phyloP scores from a whole-genome alignment of 2,113 vertebrate genomes.

The Gobiocypris rarus region DNA sequence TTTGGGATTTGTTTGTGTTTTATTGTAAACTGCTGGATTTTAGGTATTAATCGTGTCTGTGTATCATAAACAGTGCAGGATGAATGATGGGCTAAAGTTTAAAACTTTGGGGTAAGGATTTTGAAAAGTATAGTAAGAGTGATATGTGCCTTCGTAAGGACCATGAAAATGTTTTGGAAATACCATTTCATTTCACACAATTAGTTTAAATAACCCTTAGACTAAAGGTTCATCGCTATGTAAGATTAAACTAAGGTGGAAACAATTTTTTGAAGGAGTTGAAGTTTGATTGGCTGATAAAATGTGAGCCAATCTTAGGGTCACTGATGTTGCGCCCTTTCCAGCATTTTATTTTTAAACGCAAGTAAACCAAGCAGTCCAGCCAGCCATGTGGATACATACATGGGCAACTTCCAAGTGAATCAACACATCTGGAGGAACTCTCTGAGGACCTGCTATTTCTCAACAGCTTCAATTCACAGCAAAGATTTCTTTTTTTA shows the following conservation, averaged over 20 bases:
- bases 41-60: not conserved
- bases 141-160: not conserved
- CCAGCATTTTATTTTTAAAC: conserved; percentile 64
- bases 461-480: conserved; percentile 60
- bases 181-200: conserved; percentile 11
- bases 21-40: not conserved
- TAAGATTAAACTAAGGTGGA: conserved; percentile 14
- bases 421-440: conserved; percentile 69
- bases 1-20: not conserved
- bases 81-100: not conserved
- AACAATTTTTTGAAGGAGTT: conserved; percentile 39
- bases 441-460: conserved; percentile 61
- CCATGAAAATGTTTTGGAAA: not conserved
- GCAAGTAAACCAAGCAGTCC: conserved; percentile 57
- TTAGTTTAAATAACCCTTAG: conserved; percentile 22
- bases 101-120: not conserved
- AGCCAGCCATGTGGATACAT: conserved; percentile 46
- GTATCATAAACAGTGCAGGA: not conserved
- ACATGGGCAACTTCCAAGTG: conserved; percentile 55
- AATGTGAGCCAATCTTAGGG: conserved; percentile 52
- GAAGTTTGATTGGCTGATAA: conserved; percentile 38
- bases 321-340: conserved; percentile 57
- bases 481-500: conserved; percentile 32
- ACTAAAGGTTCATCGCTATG: conserved; percentile 9
- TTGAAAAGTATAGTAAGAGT: not conserved